These are phyloP conservation scores for Myocastor coypus DNA, from an alignment of 2,113 vertebrate species.

Conservation along the genomic window DNA sequence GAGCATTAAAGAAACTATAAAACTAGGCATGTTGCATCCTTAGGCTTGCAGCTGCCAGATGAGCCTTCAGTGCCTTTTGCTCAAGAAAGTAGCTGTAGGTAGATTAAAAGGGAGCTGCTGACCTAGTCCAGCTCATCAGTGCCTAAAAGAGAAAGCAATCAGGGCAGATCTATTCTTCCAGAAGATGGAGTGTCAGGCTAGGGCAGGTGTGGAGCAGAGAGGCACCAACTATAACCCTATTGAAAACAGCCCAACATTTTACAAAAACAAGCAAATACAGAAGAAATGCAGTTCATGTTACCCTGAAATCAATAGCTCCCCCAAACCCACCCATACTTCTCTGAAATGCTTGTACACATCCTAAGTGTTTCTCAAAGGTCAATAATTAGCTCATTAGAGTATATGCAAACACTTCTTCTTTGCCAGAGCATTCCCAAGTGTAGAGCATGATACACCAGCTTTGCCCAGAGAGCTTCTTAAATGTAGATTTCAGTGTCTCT, in stretches of 20 bases:
- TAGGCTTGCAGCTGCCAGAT: not conserved
- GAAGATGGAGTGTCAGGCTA: not conserved
- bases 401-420: not conserved
- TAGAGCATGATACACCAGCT: not conserved
- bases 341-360: constrained; percentile 26
- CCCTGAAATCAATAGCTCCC: not conserved
- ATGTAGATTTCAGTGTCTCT: not conserved
- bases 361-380: not conserved
- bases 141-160: not conserved
- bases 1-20: not conserved
- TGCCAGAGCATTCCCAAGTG: not conserved
- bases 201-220: not conserved
- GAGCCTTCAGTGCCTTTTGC: not conserved
- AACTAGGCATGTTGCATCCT: not conserved
- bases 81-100: constrained; percentile 14
- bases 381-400: constrained; percentile 40
- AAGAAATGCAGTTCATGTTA: not conserved
- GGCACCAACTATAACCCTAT: not conserved
- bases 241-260: not conserved
- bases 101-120: not conserved
- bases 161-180: not conserved
- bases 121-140: not conserved
- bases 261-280: not conserved
- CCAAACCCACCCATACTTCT: not conserved
- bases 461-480: not conserved